phyloP scores from a whole-genome alignment of 1,140 invertebrate species.

The Choristoneura fumiferana region DNA sequence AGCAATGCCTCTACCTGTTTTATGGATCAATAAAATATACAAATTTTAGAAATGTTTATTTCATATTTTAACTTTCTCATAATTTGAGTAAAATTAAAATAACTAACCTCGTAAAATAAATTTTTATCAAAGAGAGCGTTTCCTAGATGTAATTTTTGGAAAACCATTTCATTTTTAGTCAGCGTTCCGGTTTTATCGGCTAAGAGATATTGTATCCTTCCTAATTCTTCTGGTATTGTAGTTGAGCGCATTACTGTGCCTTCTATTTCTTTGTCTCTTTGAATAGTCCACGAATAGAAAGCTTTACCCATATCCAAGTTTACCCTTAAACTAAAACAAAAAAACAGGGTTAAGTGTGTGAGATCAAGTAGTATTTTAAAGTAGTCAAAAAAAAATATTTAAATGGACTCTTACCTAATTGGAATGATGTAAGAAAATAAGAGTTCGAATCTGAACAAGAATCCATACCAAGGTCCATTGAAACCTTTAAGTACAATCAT shows the following conservation, averaged over 20 bases:
- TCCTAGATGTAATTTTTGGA: conserved; percentile 95
- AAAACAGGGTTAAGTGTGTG: background rate
- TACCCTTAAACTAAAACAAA: conserved; percentile 90
- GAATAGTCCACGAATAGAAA: conserved; percentile 98
- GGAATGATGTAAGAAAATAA: conserved; percentile 99
- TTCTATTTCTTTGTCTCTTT: conserved; percentile 93
- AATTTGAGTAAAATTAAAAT: too few relatives aligned
- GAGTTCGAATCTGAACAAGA: conserved; percentile 97
- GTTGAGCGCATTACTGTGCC: conserved; percentile 98
- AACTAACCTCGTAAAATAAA: conserved; percentile 90
- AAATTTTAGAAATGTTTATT: background rate
- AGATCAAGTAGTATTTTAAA: too few relatives aligned
- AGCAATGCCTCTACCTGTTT: conserved; percentile 68
- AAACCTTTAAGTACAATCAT: conserved; percentile 98
- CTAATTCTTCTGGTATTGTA: conserved; percentile 99
- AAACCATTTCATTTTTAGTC: conserved; percentile 99
- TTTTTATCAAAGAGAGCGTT: conserved; percentile 92
- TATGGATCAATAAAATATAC: conserved; percentile 7
- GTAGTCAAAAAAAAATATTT: too few relatives aligned
- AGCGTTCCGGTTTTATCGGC: conserved; percentile 99
- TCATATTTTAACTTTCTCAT: too few relatives aligned
- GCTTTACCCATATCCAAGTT: conserved; percentile 99
- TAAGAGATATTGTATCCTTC: conserved; percentile 95
- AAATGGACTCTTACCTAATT: conserved; percentile 84
- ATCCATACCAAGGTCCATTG: conserved; percentile 96